Percentiles rank a stretch among this genome's conserved stretches.
Conservation (phyloP, 2,888 invertebrate genomes). For the Oasisia sp. region DNA sequence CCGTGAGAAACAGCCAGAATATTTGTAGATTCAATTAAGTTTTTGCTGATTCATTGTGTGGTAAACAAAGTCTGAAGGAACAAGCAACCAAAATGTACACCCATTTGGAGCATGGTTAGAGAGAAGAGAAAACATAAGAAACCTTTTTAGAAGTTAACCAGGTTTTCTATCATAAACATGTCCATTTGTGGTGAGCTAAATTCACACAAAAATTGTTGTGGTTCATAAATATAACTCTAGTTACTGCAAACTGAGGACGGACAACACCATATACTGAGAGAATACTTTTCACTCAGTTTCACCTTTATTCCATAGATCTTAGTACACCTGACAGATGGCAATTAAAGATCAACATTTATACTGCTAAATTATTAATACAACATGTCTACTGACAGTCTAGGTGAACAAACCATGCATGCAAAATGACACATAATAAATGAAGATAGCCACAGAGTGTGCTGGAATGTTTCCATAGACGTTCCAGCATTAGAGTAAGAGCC, state of each 20-base stretch:
- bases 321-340: neutral
- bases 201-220: no score
- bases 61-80: no score
- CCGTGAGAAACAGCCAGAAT: no score
- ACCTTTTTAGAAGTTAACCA: no score
- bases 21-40: no score
- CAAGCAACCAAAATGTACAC: no score
- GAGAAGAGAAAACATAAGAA: no score
- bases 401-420: neutral
- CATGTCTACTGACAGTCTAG: neutral
- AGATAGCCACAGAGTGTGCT: neutral
- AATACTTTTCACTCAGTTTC: neutral
- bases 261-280: neutral
- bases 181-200: no score
- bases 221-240: neutral
- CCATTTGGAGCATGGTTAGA: no score
- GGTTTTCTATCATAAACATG: no score
- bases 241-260: neutral
- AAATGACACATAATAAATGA: neutral
- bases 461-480: neutral
- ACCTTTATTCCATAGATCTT: neutral
- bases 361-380: neutral
- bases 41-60: no score
- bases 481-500: neutral
- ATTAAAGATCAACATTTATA: neutral